Evolutionary conservation across 2,797 vertebrate species (phyloP).

Genomic region (Scyliorhinus canicula): DNA sequence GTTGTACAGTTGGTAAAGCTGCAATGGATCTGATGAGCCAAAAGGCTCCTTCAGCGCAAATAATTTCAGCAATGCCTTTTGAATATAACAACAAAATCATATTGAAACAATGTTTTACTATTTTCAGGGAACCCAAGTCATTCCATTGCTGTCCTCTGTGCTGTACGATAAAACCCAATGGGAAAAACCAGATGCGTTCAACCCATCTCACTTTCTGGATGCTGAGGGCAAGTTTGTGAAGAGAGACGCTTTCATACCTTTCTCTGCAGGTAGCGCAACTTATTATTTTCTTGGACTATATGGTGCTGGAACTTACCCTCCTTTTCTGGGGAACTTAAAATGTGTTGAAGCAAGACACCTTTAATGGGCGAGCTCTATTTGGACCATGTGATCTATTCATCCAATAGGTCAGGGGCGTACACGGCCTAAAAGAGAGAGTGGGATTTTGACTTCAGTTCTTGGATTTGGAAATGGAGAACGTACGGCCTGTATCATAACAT

Average conservation of each 20-base stretch:
- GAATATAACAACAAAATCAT: background rate
- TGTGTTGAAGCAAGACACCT: no score
- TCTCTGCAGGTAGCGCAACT: conserved; percentile 55
- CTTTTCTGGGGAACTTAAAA: background rate
- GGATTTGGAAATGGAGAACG: no score
- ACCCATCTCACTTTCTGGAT: conserved; percentile 62
- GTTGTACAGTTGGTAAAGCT: no score
- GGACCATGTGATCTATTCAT: no score
- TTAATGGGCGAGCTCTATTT: no score
- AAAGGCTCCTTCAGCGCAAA: no score
- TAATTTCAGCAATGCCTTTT: background rate
- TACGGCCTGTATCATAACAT: no score
- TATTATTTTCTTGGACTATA: background rate
- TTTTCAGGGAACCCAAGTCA: conserved; percentile 58
- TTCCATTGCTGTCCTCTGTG: conserved; percentile 59
- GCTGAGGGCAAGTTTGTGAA: conserved; percentile 55
- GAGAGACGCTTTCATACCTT: conserved; percentile 60
- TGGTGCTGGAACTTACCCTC: background rate
- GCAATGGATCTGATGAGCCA: background rate
- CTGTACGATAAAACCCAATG: conserved; percentile 60
- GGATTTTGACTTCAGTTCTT: no score
- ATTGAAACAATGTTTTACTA: background rate
- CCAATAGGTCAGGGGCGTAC: no score
- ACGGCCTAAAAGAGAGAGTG: no score
- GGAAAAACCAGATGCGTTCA: conserved; percentile 60